Evolutionary conservation across 2,113 vertebrate genomes (phyloP).

Genomic region (Falcunculus frontatus): DNA sequence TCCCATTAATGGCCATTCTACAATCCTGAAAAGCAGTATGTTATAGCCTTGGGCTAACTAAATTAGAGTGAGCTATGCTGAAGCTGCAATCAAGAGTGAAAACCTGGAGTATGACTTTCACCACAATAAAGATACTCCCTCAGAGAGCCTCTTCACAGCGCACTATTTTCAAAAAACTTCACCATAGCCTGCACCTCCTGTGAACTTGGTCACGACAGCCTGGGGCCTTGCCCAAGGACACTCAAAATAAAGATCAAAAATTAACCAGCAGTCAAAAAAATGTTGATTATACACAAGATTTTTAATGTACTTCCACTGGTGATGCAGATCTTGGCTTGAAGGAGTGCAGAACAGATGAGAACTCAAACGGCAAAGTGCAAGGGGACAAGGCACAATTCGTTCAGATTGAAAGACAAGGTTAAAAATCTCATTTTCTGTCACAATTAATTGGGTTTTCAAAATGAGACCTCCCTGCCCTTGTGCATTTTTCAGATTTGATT

Average conservation of each 20-base stretch:
- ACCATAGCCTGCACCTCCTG: not conserved
- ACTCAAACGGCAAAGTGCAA: not conserved
- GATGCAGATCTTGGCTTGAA: not conserved
- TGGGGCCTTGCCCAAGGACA: not conserved
- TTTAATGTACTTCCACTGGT: not conserved
- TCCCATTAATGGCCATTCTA: not conserved
- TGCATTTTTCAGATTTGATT: not conserved
- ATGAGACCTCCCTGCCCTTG: not conserved
- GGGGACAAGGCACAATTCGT: accelerated
- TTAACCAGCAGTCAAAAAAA: not conserved
- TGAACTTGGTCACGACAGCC: not conserved
- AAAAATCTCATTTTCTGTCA: not conserved
- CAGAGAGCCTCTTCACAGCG: not conserved
- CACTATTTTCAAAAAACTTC: not conserved
- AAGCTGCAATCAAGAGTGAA: not conserved
- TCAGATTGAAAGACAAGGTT: not conserved
- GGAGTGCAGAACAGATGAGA: accelerated
- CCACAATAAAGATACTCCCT: not conserved
- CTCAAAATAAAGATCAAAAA: not conserved
- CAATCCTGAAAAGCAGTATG: not conserved
- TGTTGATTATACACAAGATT: not conserved
- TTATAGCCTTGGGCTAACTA: not conserved
- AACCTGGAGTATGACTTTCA: not conserved
- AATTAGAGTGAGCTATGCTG: not conserved
- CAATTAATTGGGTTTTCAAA: not conserved